Conservation (phyloP, 2,113 vertebrate genomes). For the Carettochelys insculpta region DNA sequence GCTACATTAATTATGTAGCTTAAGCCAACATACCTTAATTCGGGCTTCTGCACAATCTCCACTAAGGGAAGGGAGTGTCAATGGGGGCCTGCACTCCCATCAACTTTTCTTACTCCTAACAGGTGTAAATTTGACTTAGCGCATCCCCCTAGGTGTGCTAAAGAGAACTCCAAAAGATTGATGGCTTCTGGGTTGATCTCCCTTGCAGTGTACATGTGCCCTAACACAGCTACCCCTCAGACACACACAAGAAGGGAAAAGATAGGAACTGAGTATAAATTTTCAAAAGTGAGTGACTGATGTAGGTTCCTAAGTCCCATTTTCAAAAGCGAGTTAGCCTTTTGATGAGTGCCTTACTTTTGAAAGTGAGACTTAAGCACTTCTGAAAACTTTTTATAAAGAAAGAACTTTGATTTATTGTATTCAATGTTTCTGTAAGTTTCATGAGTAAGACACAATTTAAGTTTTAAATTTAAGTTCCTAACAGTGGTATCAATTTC, state of each 20-base stretch:
- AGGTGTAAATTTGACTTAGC: too few relatives aligned
- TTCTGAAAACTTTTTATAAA: background rate
- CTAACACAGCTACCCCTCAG: too few relatives aligned
- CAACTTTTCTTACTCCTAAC: too few relatives aligned
- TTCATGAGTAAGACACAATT: background rate
- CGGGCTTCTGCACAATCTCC: too few relatives aligned
- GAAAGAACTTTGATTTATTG: background rate
- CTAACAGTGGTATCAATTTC: background rate
- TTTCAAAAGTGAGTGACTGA: background rate
- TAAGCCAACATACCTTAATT: too few relatives aligned
- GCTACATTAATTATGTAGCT: too few relatives aligned
- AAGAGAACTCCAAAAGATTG: too few relatives aligned
- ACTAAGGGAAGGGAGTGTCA: too few relatives aligned
- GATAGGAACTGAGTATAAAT: background rate
- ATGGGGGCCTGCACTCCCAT: too few relatives aligned
- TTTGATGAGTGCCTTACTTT: background rate
- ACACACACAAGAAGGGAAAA: background rate
- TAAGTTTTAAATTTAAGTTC: constrained; percentile 5
- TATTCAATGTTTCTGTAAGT: background rate
- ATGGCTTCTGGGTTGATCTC: too few relatives aligned
- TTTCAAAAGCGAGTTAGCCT: background rate
- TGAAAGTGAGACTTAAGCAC: rapidly evolving
- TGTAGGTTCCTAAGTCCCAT: background rate
- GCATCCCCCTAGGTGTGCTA: too few relatives aligned
- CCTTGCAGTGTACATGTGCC: too few relatives aligned